A percentile compares a stretch with the other conserved stretches of the same genome.
phyloP scores from a whole-genome alignment of 2,888 invertebrate species.

The Morinoia aosen region DNA sequence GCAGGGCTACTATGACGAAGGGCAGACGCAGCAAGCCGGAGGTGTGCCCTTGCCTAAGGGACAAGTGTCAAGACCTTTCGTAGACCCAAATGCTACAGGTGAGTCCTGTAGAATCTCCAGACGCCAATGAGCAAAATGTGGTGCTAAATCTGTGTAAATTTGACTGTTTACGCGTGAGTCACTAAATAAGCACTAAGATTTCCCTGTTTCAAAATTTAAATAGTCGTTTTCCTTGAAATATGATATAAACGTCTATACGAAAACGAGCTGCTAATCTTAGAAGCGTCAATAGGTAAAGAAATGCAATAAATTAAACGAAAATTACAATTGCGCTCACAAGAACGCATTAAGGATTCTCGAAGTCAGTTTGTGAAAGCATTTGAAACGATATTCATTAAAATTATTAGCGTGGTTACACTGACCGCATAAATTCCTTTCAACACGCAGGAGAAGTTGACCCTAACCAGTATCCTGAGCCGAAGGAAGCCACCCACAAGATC shows the following conservation, averaged over 20 bases:
- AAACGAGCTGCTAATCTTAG: not conserved
- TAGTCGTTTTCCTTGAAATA: not conserved
- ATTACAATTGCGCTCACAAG: not conserved
- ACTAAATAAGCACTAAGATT: not conserved
- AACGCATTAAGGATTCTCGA: not conserved
- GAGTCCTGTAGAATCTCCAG: not conserved
- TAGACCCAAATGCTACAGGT: slow-evolving; percentile 84
- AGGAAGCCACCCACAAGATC: slow-evolving; percentile 91
- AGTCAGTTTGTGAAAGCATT: not conserved
- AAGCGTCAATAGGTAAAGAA: not conserved
- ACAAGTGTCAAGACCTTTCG: slow-evolving; percentile 77
- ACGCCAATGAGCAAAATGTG: too few relatives aligned
- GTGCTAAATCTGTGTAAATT: not conserved
- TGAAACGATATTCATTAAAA: not conserved
- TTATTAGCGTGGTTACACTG: not conserved
- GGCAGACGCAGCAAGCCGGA: not conserved
- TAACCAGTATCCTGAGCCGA: slow-evolving; percentile 80
- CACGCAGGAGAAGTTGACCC: slow-evolving; percentile 83
- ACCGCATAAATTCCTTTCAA: not conserved
- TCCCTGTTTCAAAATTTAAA: not conserved
- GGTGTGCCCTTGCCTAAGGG: slow-evolving; percentile 14
- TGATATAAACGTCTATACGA: not conserved
- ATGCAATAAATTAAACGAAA: not conserved
- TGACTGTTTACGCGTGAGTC: not conserved
- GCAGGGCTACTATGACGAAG: slow-evolving; percentile 16